Evolutionary conservation across 2,113 vertebrate genomes (phyloP), one percentile per base, ranked within the genome.

Genomic region (Ophiodon elongatus): DNA sequence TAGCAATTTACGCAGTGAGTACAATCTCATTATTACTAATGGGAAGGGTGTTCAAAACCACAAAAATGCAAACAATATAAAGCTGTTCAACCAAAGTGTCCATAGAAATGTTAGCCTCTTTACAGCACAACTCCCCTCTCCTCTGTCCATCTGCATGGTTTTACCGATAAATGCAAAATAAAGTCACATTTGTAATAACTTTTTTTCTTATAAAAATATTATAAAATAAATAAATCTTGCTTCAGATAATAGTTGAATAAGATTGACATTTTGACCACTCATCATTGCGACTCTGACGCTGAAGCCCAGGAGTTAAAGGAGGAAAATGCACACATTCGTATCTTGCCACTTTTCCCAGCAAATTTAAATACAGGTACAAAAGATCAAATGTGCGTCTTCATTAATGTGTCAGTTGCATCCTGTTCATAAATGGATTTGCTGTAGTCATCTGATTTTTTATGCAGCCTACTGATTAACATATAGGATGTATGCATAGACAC

Each of bases 321-420:
- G 9, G 25, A 43, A 63, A 69, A 65, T n/a, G 8, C 23, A 23
- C 50, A 33, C 56, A 57, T 75, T 80, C 19, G 65, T 50, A 43
- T 57, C 31, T 63, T 79, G 7, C 13, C 25, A 70, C 37, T 23
- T 31, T 15, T 66, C 21, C 27, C 23, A 79, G 23, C 19, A 47
- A 6, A 82, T 79, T 31, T 50, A 59, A 69, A 70, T 37, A 19
- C 33, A 50, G 47, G 3, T n/a, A 54, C 2, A 67, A 39, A 47
- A 33, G 56, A 73, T 73, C 25, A 73, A 80, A 72, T 19, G 47
- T 45, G 41, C 19, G 0, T 74, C 37, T 59, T 85, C 37, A 76
- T 75, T 64, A 47, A 60, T 68, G 31, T 4, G 10, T 57, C 43
- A 66, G 62, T 43, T 29, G 43, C 35, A 27, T 29, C 14, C 9